Base-by-base conservation (phyloP, 2,888 invertebrate species). In the Colletes collaris region DNA sequence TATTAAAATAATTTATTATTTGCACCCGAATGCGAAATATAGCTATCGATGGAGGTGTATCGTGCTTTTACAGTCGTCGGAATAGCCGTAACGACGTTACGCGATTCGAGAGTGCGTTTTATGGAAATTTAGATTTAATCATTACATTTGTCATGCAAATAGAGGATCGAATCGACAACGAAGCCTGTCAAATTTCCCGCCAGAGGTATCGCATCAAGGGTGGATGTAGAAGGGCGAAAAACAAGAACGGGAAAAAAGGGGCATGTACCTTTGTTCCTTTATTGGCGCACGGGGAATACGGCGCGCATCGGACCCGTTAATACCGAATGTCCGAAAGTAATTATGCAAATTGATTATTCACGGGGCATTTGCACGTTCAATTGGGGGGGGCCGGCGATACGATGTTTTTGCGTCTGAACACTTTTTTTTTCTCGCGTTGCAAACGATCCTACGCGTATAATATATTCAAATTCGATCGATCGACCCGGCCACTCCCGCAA, bases 311-410 rank as follows among this genome's bases (percentile, higher is more conserved):
- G 67, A 53, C 59, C 56, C 56, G 76, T 76, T 85, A 85, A 85
- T 85, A 75, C 76, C 68, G 68, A 70, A 76, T 83, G 71, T 72
- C 80, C 84, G 80, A 80, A 80, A 66, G 83, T 84, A 84, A 84
- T 81, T 81, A 81, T 81, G 80, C 81, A 81, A 81, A 80, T 81
- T 76, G 81, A 71, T 81, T 73, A 76, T 73, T 72, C 76, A 55
- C 44, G 46, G 59, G 73, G 73, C 63, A 79, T 80, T 80, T 79
- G 79, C 79, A 79, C 73, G 73, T 79, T 50, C 73, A 59, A 73
- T 74, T 68, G 68, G 46, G 44, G 44, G 16, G 16, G 16, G 64
- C 13, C 63, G 77, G 16, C 58, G 79, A 77, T 71, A 63, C 71
- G 71, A 79, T 68, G 67, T 55, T 64, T 71, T 63, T 60, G 46